phyloP scores from a whole-genome alignment of 2,888 invertebrate species.

The Agriopis leucophaearia region DNA sequence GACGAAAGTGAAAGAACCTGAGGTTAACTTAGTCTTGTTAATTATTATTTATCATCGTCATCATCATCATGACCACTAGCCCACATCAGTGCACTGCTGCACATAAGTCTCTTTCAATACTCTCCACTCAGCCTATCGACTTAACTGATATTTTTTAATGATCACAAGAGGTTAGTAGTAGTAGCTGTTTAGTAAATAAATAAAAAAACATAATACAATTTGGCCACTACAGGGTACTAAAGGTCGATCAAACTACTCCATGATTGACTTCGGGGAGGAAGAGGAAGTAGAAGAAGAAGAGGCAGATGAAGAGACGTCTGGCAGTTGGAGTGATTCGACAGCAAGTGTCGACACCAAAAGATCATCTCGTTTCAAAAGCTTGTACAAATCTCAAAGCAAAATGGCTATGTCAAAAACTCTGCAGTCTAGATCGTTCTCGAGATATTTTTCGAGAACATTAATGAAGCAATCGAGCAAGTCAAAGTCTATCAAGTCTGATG shows the following conservation, averaged over 20 bases:
- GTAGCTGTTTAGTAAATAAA: background rate
- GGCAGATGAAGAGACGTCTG: conserved; percentile 60
- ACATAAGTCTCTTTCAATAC: background rate
- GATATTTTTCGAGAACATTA: conserved; percentile 55
- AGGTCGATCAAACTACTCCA: conserved; percentile 41
- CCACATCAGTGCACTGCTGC: background rate
- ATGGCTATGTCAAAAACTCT: conserved; percentile 42
- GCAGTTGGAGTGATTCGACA: conserved; percentile 61
- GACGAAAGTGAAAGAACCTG: conserved; percentile 32
- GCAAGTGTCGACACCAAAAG: conserved; percentile 46
- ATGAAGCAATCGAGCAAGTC: conserved; percentile 49
- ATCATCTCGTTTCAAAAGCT: conserved; percentile 51
- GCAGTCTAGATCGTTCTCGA: conserved; percentile 58
- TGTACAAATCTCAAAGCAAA: conserved; percentile 45
- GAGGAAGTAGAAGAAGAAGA: conserved; percentile 51
- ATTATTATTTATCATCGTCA: background rate
- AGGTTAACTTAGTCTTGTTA: conserved; percentile 40
- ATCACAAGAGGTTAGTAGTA: too few relatives aligned
- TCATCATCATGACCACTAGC: too few relatives aligned
- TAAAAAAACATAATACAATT: background rate
- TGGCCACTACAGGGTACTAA: background rate
- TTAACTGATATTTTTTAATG: too few relatives aligned
- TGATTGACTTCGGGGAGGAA: conserved; percentile 56
- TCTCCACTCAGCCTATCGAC: background rate
- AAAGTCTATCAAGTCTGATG: conserved; percentile 44